These are phyloP conservation scores for Iguana delicatissima DNA, from an alignment of 2,797 vertebrate species.

Conservation along the genomic window DNA sequence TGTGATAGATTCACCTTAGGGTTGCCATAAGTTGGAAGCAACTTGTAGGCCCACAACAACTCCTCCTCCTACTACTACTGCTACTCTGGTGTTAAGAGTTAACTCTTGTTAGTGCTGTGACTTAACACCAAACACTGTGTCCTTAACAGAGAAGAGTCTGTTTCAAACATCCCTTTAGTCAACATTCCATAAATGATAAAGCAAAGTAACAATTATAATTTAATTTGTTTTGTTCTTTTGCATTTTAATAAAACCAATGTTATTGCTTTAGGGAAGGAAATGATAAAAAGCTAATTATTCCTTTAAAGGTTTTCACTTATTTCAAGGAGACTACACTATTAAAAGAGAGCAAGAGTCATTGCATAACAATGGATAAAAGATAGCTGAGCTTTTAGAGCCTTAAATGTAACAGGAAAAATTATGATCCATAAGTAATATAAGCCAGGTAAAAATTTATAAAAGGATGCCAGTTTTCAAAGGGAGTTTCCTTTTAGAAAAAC, in stretches of 20 bases:
- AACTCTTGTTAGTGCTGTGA: too few species aligned
- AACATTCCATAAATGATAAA: not conserved
- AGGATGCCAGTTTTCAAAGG: too few species aligned
- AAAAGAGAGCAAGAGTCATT: too few species aligned
- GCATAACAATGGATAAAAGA: not conserved
- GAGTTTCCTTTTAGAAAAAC: too few species aligned
- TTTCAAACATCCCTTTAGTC: not conserved
- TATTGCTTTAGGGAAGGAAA: not conserved
- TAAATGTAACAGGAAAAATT: not conserved
- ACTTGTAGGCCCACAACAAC: too few species aligned
- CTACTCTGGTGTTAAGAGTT: not conserved
- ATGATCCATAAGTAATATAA: not conserved
- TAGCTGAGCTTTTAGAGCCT: not conserved
- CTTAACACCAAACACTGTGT: not conserved
- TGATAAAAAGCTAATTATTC: not conserved
- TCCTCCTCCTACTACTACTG: too few species aligned
- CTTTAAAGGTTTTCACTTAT: constrained; percentile 11
- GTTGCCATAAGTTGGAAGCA: too few species aligned
- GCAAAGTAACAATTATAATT: constrained; percentile 3
- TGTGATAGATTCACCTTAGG: too few species aligned
- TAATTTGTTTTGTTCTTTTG: not conserved
- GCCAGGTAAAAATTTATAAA: too few species aligned
- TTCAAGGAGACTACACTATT: not conserved
- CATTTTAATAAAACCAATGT: not conserved
- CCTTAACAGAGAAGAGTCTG: not conserved